A percentile compares a stretch with the other conserved stretches of the same genome.
Conservation (phyloP, 2,113 vertebrate species). For the Daphoenositta chrysoptera region DNA sequence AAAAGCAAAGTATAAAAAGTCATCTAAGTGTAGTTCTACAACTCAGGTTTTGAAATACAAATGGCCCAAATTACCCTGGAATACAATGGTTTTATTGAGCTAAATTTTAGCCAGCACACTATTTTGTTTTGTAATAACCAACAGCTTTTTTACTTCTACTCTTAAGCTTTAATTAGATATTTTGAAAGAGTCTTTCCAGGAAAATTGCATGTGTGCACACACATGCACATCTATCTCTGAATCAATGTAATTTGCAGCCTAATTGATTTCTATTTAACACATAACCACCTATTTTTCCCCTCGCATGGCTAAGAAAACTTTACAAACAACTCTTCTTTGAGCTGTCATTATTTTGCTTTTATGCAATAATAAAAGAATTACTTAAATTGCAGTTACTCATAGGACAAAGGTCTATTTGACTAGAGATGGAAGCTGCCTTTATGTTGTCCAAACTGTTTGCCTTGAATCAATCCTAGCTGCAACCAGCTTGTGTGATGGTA, state of each 20-base stretch:
- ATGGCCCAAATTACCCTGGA: not conserved
- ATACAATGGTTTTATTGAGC: not conserved
- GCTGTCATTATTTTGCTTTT: not conserved
- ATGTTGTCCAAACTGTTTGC: not conserved
- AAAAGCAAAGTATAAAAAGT: not conserved
- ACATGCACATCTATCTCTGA: not conserved
- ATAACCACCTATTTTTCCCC: not conserved
- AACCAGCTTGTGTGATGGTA: fast-evolving
- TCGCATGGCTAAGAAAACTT: not conserved
- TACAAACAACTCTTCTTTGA: not conserved
- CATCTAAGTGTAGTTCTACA: not conserved
- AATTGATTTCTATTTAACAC: not conserved
- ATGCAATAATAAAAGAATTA: not conserved
- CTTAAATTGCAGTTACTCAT: not conserved
- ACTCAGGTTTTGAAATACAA: not conserved
- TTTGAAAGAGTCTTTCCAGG: not conserved
- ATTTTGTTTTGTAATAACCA: not conserved
- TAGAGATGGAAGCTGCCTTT: not conserved
- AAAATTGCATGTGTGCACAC: not conserved
- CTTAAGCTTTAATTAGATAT: not conserved
- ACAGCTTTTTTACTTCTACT: not conserved
- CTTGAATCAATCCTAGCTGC: not conserved
- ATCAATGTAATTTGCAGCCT: not conserved
- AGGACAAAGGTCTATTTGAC: not conserved
- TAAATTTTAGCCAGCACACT: not conserved